Conservation (phyloP, 2,888 invertebrate species). For the Nephrotoma guestfalica region DNA sequence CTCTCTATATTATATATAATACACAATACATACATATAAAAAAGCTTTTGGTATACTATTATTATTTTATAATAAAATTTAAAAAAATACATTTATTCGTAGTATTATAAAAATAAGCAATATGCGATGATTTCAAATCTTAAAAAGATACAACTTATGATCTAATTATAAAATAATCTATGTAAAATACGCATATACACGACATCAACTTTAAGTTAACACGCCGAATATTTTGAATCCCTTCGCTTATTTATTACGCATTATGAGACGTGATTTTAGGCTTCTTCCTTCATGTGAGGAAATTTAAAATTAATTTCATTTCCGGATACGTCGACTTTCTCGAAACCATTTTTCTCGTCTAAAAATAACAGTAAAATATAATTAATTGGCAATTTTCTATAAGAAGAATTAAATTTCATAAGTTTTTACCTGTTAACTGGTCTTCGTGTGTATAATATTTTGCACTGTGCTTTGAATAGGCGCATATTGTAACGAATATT, state of each 20-base stretch:
- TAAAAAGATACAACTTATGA: background rate
- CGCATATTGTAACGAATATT: background rate
- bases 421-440: slow-evolving; percentile 29
- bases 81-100: background rate
- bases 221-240: background rate
- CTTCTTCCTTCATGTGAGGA: background rate
- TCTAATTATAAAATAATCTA: background rate
- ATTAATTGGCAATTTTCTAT: background rate
- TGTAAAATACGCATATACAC: background rate
- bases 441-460: slow-evolving; percentile 72
- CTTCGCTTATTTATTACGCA: background rate
- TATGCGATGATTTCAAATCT: background rate
- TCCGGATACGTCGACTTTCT: background rate
- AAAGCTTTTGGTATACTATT: background rate
- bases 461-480: slow-evolving; percentile 45
- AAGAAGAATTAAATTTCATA: background rate
- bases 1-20: background rate
- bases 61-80: background rate
- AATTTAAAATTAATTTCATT: slow-evolving; percentile 4
- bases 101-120: background rate
- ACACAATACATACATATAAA: background rate
- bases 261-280: background rate
- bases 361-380: background rate
- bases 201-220: background rate
- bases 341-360: background rate